A percentile compares a stretch with the other conserved stretches of the same genome.
Evolutionary conservation across 2,888 invertebrate genomes (phyloP).

Genomic region (Pristionchus arcanus): DNA sequence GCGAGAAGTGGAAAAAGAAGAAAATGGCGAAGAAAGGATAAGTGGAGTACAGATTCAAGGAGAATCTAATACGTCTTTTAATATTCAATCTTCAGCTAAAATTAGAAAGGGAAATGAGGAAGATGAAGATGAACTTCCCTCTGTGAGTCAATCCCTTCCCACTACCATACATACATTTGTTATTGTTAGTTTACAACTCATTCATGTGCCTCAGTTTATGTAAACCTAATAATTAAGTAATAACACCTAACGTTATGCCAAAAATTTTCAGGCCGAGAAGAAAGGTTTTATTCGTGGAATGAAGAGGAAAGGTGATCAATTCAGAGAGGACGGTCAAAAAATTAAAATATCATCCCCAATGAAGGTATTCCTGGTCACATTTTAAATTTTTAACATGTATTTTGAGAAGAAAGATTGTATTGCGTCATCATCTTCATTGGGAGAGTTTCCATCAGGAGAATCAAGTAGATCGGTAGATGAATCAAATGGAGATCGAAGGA

Average conservation of each 20-base stretch:
- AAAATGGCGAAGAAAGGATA: neutral
- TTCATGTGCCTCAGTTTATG: too few relatives aligned
- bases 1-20: neutral
- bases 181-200: neutral
- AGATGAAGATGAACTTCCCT: neutral
- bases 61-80: neutral
- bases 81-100: neutral
- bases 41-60: neutral
- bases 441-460: neutral
- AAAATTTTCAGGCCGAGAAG: neutral
- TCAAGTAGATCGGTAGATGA: neutral
- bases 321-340: neutral
- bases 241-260: neutral
- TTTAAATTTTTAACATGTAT: neutral
- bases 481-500: neutral
- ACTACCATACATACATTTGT: neutral
- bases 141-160: neutral
- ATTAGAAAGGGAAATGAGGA: neutral
- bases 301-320: neutral
- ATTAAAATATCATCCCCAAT: neutral
- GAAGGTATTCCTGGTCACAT: neutral
- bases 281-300: neutral
- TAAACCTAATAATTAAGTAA: neutral
- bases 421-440: neutral
- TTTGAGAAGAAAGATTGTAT: neutral